These are phyloP conservation scores for Megalops atlanticus DNA, from an alignment of 2,113 vertebrate genomes.

Conservation along the genomic window DNA sequence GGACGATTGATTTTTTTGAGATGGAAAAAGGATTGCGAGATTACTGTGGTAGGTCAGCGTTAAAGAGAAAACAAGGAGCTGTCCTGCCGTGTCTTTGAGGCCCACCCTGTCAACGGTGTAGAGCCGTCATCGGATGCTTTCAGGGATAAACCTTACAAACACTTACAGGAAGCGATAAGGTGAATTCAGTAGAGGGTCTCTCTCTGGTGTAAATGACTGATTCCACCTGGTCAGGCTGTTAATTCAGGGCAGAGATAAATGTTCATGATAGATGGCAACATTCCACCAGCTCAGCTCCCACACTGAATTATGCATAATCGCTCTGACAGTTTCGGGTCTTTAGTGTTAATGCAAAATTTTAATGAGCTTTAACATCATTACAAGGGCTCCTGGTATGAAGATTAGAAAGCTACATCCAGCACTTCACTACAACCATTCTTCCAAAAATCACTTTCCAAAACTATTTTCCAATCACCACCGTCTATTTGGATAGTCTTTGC, in stretches of 20 bases:
- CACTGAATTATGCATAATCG: conserved; percentile 72
- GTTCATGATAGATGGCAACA: conserved; percentile 59
- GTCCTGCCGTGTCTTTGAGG: not conserved
- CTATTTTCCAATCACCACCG: no score
- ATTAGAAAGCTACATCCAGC: no score
- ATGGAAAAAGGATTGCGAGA: not conserved
- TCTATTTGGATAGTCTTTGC: no score
- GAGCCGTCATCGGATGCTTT: not conserved
- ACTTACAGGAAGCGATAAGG: conserved; percentile 8
- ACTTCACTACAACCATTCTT: no score
- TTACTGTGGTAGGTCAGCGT: not conserved
- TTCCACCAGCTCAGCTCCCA: conserved; percentile 59
- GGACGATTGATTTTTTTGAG: not conserved
- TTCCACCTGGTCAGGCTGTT: conserved; percentile 41
- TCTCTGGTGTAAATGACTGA: no score
- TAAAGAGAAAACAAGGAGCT: not conserved
- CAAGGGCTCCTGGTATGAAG: no score
- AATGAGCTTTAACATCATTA: conserved; percentile 62
- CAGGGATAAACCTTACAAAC: not conserved
- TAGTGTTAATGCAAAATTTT: conserved; percentile 63
- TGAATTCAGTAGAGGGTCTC: conserved; percentile 28
- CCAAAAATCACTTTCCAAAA: no score
- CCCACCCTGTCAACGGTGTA: not conserved
- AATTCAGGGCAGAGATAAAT: conserved; percentile 49
- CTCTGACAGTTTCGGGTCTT: conserved; percentile 64